phyloP scores from a whole-genome alignment of 1,140 invertebrate species.

The Hyles euphorbiae region DNA sequence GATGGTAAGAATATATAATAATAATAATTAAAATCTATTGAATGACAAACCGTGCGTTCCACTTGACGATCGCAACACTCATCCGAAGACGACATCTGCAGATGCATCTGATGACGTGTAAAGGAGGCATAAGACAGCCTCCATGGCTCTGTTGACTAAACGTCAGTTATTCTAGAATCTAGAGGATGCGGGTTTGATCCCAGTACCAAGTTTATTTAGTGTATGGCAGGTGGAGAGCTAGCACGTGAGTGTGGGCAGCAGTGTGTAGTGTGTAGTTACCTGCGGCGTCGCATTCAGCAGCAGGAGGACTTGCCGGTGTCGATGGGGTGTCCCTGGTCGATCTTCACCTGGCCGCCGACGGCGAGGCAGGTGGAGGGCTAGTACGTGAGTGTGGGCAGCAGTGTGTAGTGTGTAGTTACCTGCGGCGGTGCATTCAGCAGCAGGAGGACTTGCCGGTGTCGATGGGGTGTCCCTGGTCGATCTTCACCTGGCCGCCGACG shows the following conservation, averaged over 20 bases:
- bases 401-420: neutral
- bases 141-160: no score
- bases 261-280: neutral
- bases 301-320: constrained; percentile 89
- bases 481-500: constrained; percentile 86
- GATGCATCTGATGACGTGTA: no score
- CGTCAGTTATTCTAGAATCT: no score
- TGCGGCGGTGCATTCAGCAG: constrained; percentile 81
- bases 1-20: no score
- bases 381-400: neutral
- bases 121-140: no score
- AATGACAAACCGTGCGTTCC: no score
- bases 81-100: no score
- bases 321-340: constrained; percentile 89
- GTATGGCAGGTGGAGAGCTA: neutral
- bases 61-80: no score
- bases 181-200: no score
- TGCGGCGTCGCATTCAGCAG: constrained; percentile 81
- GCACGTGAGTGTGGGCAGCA: neutral
- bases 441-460: constrained; percentile 89
- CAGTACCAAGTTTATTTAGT: no score
- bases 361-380: constrained; percentile 82
- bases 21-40: no score
- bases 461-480: constrained; percentile 89
- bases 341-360: constrained; percentile 86